A percentile compares a stretch with the other conserved stretches of the same genome.
These are phyloP conservation scores for Plectus sambesii DNA, from an alignment of 1,140 invertebrate genomes.

Conservation along the genomic window DNA sequence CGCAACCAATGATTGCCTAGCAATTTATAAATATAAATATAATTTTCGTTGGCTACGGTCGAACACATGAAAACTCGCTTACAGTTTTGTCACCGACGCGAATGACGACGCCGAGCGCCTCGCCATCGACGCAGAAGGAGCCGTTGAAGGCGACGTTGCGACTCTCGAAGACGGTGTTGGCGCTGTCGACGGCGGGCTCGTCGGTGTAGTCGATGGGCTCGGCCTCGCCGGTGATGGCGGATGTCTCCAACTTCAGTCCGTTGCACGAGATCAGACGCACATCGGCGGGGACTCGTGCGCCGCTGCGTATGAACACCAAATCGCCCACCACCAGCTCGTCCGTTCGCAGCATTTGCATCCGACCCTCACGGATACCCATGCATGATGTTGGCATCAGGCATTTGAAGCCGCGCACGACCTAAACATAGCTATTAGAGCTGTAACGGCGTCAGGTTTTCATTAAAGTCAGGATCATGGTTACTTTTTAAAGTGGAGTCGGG, in stretches of 20 bases:
- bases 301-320: conserved; percentile 31
- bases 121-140: conserved; percentile 42
- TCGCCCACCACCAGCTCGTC: conserved; percentile 43
- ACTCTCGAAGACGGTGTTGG: conserved; percentile 37
- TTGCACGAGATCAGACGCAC: conserved; percentile 38
- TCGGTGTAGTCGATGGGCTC: conserved; percentile 49
- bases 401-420: conserved; percentile 37
- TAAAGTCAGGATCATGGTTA: too few relatives aligned
- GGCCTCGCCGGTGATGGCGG: conserved; percentile 65
- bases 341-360: conserved; percentile 31
- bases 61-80: not conserved
- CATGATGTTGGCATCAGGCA: conserved; percentile 62
- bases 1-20: too few relatives aligned
- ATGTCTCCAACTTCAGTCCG: conserved; percentile 59
- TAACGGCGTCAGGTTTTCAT: too few relatives aligned
- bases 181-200: conserved; percentile 28
- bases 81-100: conserved; percentile 43
- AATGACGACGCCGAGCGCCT: conserved; percentile 41
- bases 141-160: conserved; percentile 42
- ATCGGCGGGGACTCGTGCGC: conserved; percentile 38
- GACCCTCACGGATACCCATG: conserved; percentile 38
- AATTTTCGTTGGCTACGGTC: too few relatives aligned
- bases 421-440: too few relatives aligned
- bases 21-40: too few relatives aligned
- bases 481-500: too few relatives aligned